Evolutionary conservation across 1,140 invertebrate genomes (phyloP).

Genomic region (Drosophila saltans): DNA sequence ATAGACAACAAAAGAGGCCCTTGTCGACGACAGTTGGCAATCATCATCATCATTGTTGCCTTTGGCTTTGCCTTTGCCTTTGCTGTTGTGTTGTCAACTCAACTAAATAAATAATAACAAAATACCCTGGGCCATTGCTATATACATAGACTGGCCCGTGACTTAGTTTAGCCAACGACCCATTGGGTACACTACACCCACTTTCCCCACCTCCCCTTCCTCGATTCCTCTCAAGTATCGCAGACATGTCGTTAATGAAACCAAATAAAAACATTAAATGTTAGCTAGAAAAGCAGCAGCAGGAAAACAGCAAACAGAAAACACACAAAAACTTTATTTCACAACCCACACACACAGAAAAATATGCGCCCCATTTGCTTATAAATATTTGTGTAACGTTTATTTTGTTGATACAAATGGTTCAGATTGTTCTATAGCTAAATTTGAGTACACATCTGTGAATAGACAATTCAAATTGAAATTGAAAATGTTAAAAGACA

Average conservation of each 20-base stretch:
- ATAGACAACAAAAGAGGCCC: slow-evolving; percentile 76
- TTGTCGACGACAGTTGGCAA: slow-evolving; percentile 76
- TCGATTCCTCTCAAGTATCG: slow-evolving; percentile 30
- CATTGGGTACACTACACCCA: neutral
- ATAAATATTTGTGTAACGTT: slow-evolving; percentile 23
- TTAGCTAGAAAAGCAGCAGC: slow-evolving; percentile 48
- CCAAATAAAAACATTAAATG: slow-evolving; percentile 74
- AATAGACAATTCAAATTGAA: slow-evolving; percentile 47
- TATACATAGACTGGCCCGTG: neutral
- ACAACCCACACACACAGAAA: slow-evolving; percentile 19
- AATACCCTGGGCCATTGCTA: slow-evolving; percentile 16
- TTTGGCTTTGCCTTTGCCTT: slow-evolving; percentile 3
- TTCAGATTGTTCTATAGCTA: neutral
- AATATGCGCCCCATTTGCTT: slow-evolving; percentile 37
- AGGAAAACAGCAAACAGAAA: slow-evolving; percentile 36
- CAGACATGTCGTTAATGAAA: slow-evolving; percentile 65
- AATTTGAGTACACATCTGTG: slow-evolving; percentile 34
- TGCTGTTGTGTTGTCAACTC: slow-evolving; percentile 34
- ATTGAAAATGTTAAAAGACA: slow-evolving; percentile 50
- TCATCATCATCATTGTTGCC: slow-evolving; percentile 44
- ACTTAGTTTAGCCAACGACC: slow-evolving; percentile 29
- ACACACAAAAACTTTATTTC: slow-evolving; percentile 52
- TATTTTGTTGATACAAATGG: slow-evolving; percentile 23
- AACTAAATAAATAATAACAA: slow-evolving; percentile 70
- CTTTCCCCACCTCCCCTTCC: neutral